These are phyloP conservation scores for Pinctada fucata DNA, from an alignment of 2,888 invertebrate genomes.

Conservation along the genomic window DNA sequence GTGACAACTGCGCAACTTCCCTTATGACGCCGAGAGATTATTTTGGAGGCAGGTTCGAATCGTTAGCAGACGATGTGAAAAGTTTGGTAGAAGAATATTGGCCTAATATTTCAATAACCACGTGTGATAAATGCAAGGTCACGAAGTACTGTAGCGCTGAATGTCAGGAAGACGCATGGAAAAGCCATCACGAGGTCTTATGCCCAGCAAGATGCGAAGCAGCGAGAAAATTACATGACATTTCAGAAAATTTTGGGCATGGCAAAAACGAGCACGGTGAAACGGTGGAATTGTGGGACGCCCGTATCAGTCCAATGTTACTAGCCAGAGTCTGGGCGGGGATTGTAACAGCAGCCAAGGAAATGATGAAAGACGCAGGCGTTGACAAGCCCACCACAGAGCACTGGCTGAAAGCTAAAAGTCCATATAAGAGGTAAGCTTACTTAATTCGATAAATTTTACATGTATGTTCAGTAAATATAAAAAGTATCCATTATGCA, in stretches of 20 bases:
- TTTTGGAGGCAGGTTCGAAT: slow-evolving; percentile 52
- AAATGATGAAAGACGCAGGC: slow-evolving; percentile 53
- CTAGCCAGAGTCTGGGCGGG: slow-evolving; percentile 65
- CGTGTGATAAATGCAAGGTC: slow-evolving; percentile 56
- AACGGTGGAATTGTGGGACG: slow-evolving; percentile 57
- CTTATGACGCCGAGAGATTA: slow-evolving; percentile 89
- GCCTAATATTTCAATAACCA: slow-evolving; percentile 56
- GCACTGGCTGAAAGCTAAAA: slow-evolving; percentile 67
- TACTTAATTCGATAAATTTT: background rate
- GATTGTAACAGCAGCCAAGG: slow-evolving; percentile 60
- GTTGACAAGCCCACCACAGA: slow-evolving; percentile 50
- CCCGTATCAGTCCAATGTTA: slow-evolving; percentile 63
- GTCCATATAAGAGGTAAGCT: slow-evolving; percentile 65
- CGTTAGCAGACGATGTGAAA: slow-evolving; percentile 42
- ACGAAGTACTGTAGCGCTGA: slow-evolving; percentile 78
- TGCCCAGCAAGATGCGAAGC: slow-evolving; percentile 79
- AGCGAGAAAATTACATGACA: slow-evolving; percentile 54
- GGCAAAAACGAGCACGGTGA: slow-evolving; percentile 48
- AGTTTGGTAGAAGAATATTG: slow-evolving; percentile 56
- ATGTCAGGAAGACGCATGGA: slow-evolving; percentile 84
- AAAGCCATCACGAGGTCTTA: slow-evolving; percentile 85
- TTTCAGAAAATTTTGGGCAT: slow-evolving; percentile 56
- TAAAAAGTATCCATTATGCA: no score
- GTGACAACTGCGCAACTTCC: slow-evolving; percentile 92
- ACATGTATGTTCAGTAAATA: no score